These are phyloP conservation scores for Lepidurus packardi DNA, from an alignment of 1,140 invertebrate species.

Conservation along the genomic window DNA sequence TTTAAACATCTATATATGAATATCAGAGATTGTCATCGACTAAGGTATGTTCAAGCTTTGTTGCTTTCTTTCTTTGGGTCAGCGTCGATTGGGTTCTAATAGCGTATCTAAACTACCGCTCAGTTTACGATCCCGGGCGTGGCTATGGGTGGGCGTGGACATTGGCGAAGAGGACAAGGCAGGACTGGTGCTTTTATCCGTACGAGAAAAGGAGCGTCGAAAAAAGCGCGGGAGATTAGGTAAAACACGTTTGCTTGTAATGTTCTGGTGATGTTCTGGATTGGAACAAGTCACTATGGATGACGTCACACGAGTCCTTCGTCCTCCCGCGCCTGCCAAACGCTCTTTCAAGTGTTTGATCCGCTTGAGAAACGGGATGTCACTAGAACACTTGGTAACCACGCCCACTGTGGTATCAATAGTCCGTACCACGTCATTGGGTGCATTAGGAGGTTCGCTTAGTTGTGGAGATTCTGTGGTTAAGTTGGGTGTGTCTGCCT, in stretches of 20 bases:
- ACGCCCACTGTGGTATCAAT: neutral
- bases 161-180: neutral
- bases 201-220: constrained; percentile 20
- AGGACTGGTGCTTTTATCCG: neutral
- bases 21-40: neutral
- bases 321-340: neutral
- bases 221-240: constrained; percentile 26
- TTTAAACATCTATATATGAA: neutral
- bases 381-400: neutral
- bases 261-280: neutral
- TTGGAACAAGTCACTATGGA: neutral
- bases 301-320: neutral
- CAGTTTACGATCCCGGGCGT: neutral
- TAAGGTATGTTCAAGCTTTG: neutral
- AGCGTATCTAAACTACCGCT: constrained; percentile 26
- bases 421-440: neutral
- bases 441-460: neutral
- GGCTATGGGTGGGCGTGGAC: neutral
- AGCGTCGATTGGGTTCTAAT: neutral
- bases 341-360: constrained; percentile 23
- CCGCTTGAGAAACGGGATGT: neutral
- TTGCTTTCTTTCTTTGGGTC: neutral
- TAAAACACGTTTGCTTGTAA: neutral
- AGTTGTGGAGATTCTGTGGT: neutral
- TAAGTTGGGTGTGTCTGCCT: neutral